Evolutionary conservation across 2,888 invertebrate species (phyloP).

Genomic region (Coremacera marginata): DNA sequence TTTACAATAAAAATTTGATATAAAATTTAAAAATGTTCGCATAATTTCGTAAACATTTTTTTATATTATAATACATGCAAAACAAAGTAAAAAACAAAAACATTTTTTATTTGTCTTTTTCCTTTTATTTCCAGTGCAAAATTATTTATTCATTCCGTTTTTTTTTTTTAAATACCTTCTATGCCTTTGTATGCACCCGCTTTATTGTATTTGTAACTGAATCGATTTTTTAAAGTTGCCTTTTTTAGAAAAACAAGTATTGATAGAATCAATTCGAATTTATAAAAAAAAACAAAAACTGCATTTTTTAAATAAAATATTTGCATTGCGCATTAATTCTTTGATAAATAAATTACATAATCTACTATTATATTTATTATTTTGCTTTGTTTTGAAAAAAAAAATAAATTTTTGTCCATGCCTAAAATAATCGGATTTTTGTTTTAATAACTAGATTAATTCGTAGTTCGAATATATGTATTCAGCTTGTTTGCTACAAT

Average conservation of each 20-base stretch:
- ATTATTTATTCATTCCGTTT: background rate
- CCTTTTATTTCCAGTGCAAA: background rate
- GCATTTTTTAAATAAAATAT: slow-evolving; percentile 18
- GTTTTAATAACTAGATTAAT: too few relatives aligned
- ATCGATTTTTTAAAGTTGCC: slow-evolving; percentile 39
- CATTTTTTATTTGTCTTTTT: background rate
- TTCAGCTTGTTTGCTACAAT: too few relatives aligned
- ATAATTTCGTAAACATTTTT: slow-evolving; percentile 9
- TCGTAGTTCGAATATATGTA: too few relatives aligned
- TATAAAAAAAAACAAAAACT: background rate
- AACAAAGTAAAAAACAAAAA: slow-evolving; percentile 17
- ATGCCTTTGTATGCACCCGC: slow-evolving; percentile 21
- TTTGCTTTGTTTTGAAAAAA: slow-evolving; percentile 32
- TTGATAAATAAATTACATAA: background rate
- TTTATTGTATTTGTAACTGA: slow-evolving; percentile 34
- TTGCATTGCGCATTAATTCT: background rate
- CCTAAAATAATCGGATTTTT: slow-evolving; percentile 24
- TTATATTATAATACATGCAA: slow-evolving; percentile 26
- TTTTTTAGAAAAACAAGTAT: slow-evolving; percentile 31
- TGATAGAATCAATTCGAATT: slow-evolving; percentile 31
- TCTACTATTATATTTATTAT: background rate
- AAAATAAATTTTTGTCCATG: slow-evolving; percentile 41
- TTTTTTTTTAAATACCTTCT: background rate
- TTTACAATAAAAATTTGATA: slow-evolving; percentile 24
- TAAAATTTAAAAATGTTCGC: slow-evolving; percentile 3